Base-by-base conservation (phyloP, 2,113 vertebrate genomes). In the Eurystomus gularis region DNA sequence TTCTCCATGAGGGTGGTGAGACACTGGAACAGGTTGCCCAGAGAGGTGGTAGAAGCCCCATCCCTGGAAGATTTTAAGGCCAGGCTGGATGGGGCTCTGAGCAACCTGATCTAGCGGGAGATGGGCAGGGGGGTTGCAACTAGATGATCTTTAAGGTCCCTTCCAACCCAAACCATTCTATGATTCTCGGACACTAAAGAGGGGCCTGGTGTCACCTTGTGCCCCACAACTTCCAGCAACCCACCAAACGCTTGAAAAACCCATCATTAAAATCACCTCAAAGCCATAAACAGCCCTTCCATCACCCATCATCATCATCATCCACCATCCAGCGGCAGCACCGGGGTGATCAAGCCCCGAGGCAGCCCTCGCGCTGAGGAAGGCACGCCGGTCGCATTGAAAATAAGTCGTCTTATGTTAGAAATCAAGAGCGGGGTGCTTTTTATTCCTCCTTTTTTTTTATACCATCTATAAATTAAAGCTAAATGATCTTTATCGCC, bases 391-490 rank as follows among this genome's bases (percentile, higher is more conserved):
- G 31, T 58, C 37, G 17, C 94, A 44, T 68, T 60, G 52, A 77
- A 89, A 82, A 69, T 82, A 64, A 82, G 90, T 85, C 64, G 51
- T 40, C 25, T 21, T 68, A 17, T 28, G 37, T 46, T 71, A 35
- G 33, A 76, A 94, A 91, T 68, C 11, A 55, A 14, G 57, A 57
- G 17, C 0, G 0, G 1, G 33, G 3, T 1, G n/a, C n/a, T n/a
- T n/a, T 3, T 10, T 39, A 16, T 42, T 65, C 15, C 37, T 28
- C 4, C 13, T 46, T 48, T 17, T 24, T 73, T 61, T 85, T 88
- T 17, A 49, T 29, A 35, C 39, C 51, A n/a, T 8, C 70, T 44
- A 61, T 91, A 87, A 94, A 91, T 93, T 72, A 82, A 87, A 85
- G 57, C 24, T 25, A 51, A 69, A 60, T 79, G 21, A 40, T 60